Percentiles rank a stretch among this genome's conserved stretches.
Evolutionary conservation across 2,113 vertebrate genomes (phyloP).

Genomic region (Hoplias malabaricus): DNA sequence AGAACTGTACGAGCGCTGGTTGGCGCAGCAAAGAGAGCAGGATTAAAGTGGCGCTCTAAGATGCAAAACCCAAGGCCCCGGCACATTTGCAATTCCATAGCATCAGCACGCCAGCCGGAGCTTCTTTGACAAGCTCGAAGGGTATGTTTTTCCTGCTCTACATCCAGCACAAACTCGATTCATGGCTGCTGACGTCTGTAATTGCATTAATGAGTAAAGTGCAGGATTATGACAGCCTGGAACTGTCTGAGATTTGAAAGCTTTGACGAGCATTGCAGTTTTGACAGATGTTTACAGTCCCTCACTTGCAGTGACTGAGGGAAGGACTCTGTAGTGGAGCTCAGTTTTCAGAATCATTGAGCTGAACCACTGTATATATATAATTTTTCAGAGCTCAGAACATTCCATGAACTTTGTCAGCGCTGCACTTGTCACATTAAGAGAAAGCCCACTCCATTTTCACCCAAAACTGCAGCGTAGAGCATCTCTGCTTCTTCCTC

Average conservation of each 20-base stretch:
- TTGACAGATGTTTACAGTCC: conserved; percentile 12
- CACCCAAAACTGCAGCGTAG: conserved; percentile 24
- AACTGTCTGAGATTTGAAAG: conserved; percentile 4
- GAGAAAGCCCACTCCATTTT: conserved; percentile 27
- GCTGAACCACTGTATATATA: neutral
- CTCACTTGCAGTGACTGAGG: neutral
- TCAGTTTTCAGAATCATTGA: conserved; percentile 16
- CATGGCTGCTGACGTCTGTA: conserved; percentile 18
- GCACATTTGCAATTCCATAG: conserved; percentile 16
- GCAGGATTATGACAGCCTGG: conserved; percentile 26
- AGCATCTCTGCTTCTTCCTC: conserved; percentile 34
- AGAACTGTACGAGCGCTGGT: conserved; percentile 29
- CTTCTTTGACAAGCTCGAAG: conserved; percentile 10
- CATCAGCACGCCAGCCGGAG: conserved; percentile 21
- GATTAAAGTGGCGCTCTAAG: conserved; percentile 15
- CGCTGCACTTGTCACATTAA: conserved; percentile 26
- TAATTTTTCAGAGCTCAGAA: conserved; percentile 14
- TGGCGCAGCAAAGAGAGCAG: neutral
- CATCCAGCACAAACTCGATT: conserved; percentile 6
- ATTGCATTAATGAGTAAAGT: conserved; percentile 46
- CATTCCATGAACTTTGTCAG: conserved; percentile 28
- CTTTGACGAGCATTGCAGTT: conserved; percentile 30
- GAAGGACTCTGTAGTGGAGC: conserved; percentile 2
- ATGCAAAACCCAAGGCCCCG: neutral
- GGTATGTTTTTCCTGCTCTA: conserved; percentile 11